phyloP scores from a whole-genome alignment of 1,140 invertebrate genomes.

The Meloidogyne floridensis region DNA sequence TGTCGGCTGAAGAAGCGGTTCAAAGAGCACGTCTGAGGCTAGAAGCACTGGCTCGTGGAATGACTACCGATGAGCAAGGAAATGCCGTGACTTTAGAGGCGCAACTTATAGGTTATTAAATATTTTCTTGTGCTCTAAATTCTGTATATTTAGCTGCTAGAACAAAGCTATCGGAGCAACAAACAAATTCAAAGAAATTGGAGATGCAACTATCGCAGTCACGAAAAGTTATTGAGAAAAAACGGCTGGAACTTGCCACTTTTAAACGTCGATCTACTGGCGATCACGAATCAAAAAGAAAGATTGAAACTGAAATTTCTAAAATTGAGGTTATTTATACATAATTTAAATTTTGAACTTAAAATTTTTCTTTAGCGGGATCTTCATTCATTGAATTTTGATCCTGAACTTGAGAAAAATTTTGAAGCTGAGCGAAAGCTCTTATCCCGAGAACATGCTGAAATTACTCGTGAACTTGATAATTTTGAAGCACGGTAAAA shows the following conservation, averaged over 20 bases:
- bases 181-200: constrained; percentile 42
- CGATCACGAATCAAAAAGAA: constrained; percentile 21
- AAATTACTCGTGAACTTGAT: constrained; percentile 23
- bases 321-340: constrained; percentile 22
- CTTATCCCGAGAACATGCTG: constrained; percentile 12
- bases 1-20: constrained; percentile 71
- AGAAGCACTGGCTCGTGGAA: constrained; percentile 48
- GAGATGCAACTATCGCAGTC: constrained; percentile 38
- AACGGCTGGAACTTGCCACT: constrained; percentile 20
- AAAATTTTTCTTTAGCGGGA: constrained; percentile 19
- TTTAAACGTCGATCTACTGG: constrained; percentile 22
- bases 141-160: constrained; percentile 27
- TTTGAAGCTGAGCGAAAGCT: constrained; percentile 33
- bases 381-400: constrained; percentile 31
- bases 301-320: constrained; percentile 32
- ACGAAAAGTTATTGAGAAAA: constrained; percentile 28
- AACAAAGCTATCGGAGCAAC: constrained; percentile 37
- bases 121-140: constrained; percentile 10
- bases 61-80: constrained; percentile 53
- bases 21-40: constrained; percentile 36
- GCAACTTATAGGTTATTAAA: constrained; percentile 33
- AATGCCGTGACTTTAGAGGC: constrained; percentile 46
- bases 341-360: background rate
- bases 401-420: constrained; percentile 21
- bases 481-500: constrained; percentile 36